phyloP scores from a whole-genome alignment of 1,140 invertebrate species.

The Drosophila pseudoananassae region DNA sequence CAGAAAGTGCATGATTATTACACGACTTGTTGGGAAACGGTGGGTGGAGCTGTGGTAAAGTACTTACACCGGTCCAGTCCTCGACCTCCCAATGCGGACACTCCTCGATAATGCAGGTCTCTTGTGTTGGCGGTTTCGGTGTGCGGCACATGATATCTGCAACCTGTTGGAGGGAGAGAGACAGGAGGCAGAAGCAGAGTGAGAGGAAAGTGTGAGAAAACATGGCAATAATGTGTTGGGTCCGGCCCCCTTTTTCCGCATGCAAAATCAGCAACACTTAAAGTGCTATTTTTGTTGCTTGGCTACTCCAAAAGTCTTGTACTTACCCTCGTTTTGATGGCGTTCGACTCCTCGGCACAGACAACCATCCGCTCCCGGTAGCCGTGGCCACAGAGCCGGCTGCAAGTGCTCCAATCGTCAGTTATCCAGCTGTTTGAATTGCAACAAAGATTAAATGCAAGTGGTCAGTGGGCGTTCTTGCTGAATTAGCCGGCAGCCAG shows the following conservation, averaged over 20 bases:
- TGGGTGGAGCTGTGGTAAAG: neutral
- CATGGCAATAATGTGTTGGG: slow-evolving; percentile 64
- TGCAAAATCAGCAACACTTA: slow-evolving; percentile 60
- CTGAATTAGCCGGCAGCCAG: slow-evolving; percentile 37
- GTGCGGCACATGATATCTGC: slow-evolving; percentile 90
- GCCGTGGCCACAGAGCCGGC: slow-evolving; percentile 92
- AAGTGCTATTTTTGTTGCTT: slow-evolving; percentile 27
- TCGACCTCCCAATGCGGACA: slow-evolving; percentile 94
- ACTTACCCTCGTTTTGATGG: slow-evolving; percentile 88
- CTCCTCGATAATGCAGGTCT: slow-evolving; percentile 91
- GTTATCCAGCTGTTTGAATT: slow-evolving; percentile 90
- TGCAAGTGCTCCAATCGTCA: slow-evolving; percentile 94
- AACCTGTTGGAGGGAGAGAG: slow-evolving; percentile 84
- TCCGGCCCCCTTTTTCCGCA: slow-evolving; percentile 17
- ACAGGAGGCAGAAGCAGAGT: neutral
- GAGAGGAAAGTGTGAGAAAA: slow-evolving; percentile 48
- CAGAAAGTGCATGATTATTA: slow-evolving; percentile 70
- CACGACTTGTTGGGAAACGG: slow-evolving; percentile 45
- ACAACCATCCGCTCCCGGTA: slow-evolving; percentile 90
- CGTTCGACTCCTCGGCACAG: slow-evolving; percentile 91
- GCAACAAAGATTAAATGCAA: slow-evolving; percentile 44
- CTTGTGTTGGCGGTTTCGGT: slow-evolving; percentile 90
- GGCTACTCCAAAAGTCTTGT: slow-evolving; percentile 16
- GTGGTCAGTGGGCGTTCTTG: slow-evolving; percentile 39
- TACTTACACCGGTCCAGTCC: slow-evolving; percentile 93